phyloP scores from a whole-genome alignment of 2,888 invertebrate genomes.

The Folsomia candida region DNA sequence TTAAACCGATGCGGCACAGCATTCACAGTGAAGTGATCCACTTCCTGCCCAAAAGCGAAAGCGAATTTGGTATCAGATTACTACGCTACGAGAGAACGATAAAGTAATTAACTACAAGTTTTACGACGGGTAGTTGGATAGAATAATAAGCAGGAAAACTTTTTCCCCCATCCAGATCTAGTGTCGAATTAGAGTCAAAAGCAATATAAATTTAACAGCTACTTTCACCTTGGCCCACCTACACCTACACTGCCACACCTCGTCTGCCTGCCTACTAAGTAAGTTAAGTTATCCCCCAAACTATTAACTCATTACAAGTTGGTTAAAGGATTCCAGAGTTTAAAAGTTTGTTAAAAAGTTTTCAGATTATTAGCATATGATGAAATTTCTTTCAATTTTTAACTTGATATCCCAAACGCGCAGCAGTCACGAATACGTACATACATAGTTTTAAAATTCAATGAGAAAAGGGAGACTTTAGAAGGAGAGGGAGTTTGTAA shows the following conservation, averaged over 20 bases:
- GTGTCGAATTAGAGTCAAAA: not conserved
- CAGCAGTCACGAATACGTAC: too few species aligned
- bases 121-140: not conserved
- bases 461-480: not conserved
- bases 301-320: not conserved
- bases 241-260: not conserved
- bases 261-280: too few species aligned
- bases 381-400: constrained; percentile 4
- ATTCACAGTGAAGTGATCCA: too few species aligned
- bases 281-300: not conserved
- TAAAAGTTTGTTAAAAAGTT: too few species aligned
- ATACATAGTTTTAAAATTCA: not conserved
- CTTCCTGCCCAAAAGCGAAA: not conserved
- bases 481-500: not conserved
- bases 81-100: not conserved
- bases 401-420: not conserved
- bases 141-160: not conserved
- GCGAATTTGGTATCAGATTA: not conserved
- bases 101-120: constrained; percentile 4
- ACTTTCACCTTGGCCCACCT: not conserved
- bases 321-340: too few species aligned
- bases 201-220: not conserved
- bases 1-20: too few species aligned
- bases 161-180: not conserved
- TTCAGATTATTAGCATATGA: not conserved